A percentile compares a stretch with the other conserved stretches of the same genome.
phyloP scores from a whole-genome alignment of 2,888 invertebrate species.

The Erebia ligea region DNA sequence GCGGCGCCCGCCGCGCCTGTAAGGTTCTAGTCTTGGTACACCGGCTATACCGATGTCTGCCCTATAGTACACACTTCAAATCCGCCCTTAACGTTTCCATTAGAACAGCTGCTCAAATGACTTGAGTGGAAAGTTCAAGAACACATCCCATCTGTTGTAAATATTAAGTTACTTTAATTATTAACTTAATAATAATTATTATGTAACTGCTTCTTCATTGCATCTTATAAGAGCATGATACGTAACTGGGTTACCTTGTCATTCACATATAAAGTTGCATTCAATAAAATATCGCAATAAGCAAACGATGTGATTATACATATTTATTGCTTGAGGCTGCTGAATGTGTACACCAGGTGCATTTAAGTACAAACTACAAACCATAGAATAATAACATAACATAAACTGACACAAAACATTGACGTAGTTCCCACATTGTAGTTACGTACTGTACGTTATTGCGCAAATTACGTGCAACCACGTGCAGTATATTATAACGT shows the following conservation, averaged over 20 bases:
- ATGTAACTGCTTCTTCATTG: background rate
- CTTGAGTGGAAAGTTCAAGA: slow-evolving; percentile 7
- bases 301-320: no score
- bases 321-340: background rate
- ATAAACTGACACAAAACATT: slow-evolving; percentile 9
- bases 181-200: background rate
- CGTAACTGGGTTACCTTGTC: background rate
- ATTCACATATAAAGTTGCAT: no score
- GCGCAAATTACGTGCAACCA: slow-evolving; percentile 6
- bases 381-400: slow-evolving; percentile 7
- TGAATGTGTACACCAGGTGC: background rate
- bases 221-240: no score
- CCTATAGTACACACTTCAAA: slow-evolving; percentile 30
- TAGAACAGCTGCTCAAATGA: background rate
- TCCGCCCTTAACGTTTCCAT: slow-evolving; percentile 20
- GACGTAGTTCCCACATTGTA: background rate
- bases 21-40: slow-evolving; percentile 8
- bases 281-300: background rate
- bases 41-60: slow-evolving; percentile 13
- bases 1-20: slow-evolving; percentile 55
- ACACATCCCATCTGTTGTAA: background rate
- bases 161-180: background rate
- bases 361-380: slow-evolving; percentile 7
- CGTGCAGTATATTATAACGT: background rate
- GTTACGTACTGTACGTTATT: slow-evolving; percentile 6